Percentiles rank a stretch among this genome's conserved stretches.
These are phyloP conservation scores for Scaptomyza graminum DNA, from an alignment of 1,140 invertebrate species.

Conservation along the genomic window DNA sequence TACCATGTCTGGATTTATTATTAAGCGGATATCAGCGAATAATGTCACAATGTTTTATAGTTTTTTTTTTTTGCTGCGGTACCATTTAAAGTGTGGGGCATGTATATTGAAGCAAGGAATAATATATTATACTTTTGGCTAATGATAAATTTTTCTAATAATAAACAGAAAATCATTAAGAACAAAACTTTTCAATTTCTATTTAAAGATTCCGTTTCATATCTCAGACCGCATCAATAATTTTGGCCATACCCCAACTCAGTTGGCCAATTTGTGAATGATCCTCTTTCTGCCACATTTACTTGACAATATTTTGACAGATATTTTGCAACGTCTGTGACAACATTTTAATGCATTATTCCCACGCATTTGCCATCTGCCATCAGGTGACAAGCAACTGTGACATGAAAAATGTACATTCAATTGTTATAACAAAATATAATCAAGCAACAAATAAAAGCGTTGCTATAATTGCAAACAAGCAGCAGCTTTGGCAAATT, in stretches of 20 bases:
- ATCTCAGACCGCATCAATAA: conserved; percentile 4
- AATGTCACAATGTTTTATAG: conserved; percentile 4
- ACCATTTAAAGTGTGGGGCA: not conserved
- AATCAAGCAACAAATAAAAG: conserved; percentile 5
- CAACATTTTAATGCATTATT: conserved; percentile 42
- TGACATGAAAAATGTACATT: conserved; percentile 36
- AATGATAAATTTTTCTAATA: not conserved
- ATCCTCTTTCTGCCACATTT: not conserved
- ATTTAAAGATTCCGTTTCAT: not conserved
- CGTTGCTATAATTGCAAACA: not conserved
- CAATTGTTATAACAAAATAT: conserved; percentile 25
- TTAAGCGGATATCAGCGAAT: conserved; percentile 4
- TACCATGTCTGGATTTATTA: conserved; percentile 1
- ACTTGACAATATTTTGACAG: conserved; percentile 63
- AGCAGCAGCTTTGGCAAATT: conserved; percentile 15
- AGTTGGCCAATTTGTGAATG: conserved; percentile 49
- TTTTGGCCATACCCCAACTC: conserved; percentile 1
- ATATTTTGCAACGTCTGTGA: conserved; percentile 41
- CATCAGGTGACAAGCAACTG: conserved; percentile 50
- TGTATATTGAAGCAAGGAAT: not conserved
- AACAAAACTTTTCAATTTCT: not conserved
- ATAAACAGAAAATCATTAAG: not conserved
- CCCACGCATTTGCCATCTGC: conserved; percentile 1
- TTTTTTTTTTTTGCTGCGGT: conserved; percentile 20
- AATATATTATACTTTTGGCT: too few species aligned